Evolutionary conservation across 2,797 vertebrate species (phyloP).

Genomic region (Onychomys torridus): DNA sequence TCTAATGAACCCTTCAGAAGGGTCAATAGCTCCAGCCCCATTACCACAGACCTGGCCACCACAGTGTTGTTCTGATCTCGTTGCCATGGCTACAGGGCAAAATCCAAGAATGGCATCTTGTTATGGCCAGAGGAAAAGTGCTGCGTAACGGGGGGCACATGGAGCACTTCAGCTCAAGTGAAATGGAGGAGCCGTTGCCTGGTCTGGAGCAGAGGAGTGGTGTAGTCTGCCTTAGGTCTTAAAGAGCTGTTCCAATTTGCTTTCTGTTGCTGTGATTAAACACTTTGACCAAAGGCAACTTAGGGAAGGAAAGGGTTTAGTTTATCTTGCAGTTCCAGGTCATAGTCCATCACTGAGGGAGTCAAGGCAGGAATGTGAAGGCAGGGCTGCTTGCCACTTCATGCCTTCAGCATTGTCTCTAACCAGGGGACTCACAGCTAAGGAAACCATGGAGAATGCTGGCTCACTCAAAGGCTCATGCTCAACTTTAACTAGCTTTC

Average conservation of each 20-base stretch:
- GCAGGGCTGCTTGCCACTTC: not conserved
- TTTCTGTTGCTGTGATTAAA: not conserved
- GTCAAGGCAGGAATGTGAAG: not conserved
- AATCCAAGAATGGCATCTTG: not conserved
- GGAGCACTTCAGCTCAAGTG: not conserved
- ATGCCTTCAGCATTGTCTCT: not conserved
- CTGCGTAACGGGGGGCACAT: not conserved
- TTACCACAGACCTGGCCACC: not conserved
- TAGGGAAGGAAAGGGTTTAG: not conserved
- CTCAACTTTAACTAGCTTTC: not conserved
- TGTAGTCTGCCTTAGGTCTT: not conserved
- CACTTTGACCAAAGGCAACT: not conserved
- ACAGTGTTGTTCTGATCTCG: not conserved
- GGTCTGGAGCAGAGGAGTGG: not conserved
- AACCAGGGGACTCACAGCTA: not conserved
- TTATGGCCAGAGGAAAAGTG: not conserved
- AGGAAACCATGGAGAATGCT: not conserved
- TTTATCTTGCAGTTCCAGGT: not conserved
- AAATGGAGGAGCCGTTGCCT: no score
- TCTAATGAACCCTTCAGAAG: not conserved
- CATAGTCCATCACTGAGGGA: not conserved
- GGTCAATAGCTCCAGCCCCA: not conserved
- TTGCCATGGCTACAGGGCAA: not conserved
- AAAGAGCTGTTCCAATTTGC: not conserved
- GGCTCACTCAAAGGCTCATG: no score